Percentiles rank a stretch among this genome's conserved stretches.
phyloP scores from a whole-genome alignment of 2,113 vertebrate species.

The Cichladusa arquata region DNA sequence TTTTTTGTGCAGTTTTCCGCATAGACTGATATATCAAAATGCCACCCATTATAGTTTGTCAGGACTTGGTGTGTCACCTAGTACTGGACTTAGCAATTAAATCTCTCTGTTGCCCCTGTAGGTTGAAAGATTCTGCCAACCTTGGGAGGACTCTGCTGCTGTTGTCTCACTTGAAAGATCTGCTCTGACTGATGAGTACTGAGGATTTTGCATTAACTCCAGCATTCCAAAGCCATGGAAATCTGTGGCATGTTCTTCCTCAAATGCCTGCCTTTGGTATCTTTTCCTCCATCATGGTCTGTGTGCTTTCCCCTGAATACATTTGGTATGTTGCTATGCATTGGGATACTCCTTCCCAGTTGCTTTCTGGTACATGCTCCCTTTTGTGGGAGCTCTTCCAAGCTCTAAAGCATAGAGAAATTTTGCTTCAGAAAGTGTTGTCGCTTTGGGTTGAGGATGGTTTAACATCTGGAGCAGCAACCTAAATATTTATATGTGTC shows the following conservation, averaged over 20 bases:
- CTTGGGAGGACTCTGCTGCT: background rate
- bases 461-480: background rate
- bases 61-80: slow-evolving; percentile 45
- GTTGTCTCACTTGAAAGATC: background rate
- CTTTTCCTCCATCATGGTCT: background rate
- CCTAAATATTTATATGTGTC: background rate
- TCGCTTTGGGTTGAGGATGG: background rate
- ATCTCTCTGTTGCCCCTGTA: background rate
- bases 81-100: slow-evolving; percentile 50
- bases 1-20: background rate
- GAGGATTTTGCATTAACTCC: background rate
- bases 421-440: background rate
- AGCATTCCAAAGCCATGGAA: background rate
- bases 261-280: background rate
- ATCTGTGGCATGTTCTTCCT: background rate
- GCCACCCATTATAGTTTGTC: slow-evolving; percentile 2
- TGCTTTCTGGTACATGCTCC: background rate
- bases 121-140: background rate
- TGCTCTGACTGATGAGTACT: background rate
- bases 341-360: background rate
- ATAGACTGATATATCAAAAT: background rate
- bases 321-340: background rate
- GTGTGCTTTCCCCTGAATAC: background rate
- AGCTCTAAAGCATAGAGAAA: background rate
- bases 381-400: background rate